Base-by-base conservation (phyloP, 2,797 vertebrate species). In the Crocidura indochinensis region DNA sequence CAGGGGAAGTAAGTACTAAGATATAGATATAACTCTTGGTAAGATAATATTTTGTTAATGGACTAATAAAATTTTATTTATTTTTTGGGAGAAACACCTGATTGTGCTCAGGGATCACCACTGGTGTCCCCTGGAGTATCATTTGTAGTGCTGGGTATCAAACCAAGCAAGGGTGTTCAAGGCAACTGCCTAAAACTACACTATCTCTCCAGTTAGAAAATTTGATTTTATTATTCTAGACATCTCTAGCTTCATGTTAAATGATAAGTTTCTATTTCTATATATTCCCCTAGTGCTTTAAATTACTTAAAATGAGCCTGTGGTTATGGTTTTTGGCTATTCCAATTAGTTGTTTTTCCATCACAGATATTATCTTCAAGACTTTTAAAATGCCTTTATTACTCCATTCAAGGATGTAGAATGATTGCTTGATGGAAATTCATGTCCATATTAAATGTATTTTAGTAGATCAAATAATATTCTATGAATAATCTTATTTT, bases 31-130 rank as follows among this genome's bases (percentile, higher is more conserved):
- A 86, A 26, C 9, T 81, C 76, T 83, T 73, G 46, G 17, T 69
- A 49, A 88, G 38, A 53, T 60, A 15, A 88, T 81, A 79, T 76
- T 89, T 60, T 88, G 74, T 88, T 71, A 78, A 24, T 49, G 86
- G 94, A 56, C 60, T 83, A 91, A 93, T 91, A 88, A 60, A 89
- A 76, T 72, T 38, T 94, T 77, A 94, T 87, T 94, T 65, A 88
- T 84, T 94, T 60, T 17, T 60, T 20, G 14, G 14, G 6, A 60
- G 56, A 17, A 15, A 6, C 17, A 60, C 8, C 20, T 60, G 17
- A 17, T 17, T 60, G 14, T 60, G 6, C 56, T 60, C 56, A 60
- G 15, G 56, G 56, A 20, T 60, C 56, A 60, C 19, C 20, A 60
- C 2, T 60, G 17, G 56, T 60, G 20, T 17, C 20, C 7, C 56